Base-by-base conservation (phyloP, 1,140 invertebrate genomes). In the Drosophila kohkoa region DNA sequence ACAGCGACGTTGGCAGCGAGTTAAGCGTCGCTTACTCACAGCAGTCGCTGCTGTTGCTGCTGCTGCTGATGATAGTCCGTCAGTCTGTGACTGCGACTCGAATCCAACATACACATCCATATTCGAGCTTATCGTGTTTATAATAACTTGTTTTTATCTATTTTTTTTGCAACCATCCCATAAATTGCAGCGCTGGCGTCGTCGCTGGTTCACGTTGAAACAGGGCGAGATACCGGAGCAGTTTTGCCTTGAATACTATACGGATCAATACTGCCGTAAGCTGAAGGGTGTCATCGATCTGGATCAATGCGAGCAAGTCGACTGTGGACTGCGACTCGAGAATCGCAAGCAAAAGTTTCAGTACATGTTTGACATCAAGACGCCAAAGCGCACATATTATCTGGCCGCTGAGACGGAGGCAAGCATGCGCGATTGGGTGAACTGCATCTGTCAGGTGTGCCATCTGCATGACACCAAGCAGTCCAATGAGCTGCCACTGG, bases 381-480 rank as follows among this genome's bases (percentile, higher is more conserved):
- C 97, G 41, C 96, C 96, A 38, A 96, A 96, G 82, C 94, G 98
- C 73, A 96, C 96, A 51, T 99, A 98, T 93, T 98, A 98, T 93
- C 93, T 99, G 69, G 97, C 98, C 46, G 97, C 98, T 1, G 97
- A 98, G 81, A 96, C 96, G 32, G 97, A 98, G 91, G 94, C 94
- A 55, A 97, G 98, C 81, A 99, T 99, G 98, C 96, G 97, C 77
- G 96, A 96, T 91, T 99, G 98, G 98, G 98, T 99, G 0, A 96
- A 97, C 88, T 97, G 96, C 77, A 96, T 99, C 67, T 99, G 98
- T 93, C 95, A 96, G 93, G 97, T 98, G 43, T 99, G 98, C 94
- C 96, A 97, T 15, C 93, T 99, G 45, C 96, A 97, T 92, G 95
- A 92, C 49, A 91, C 91, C 59, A 92, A 92, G 55, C 91, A 92